Base-by-base conservation (phyloP, 2,797 vertebrate genomes). In the Lophotriccus pileatus region DNA sequence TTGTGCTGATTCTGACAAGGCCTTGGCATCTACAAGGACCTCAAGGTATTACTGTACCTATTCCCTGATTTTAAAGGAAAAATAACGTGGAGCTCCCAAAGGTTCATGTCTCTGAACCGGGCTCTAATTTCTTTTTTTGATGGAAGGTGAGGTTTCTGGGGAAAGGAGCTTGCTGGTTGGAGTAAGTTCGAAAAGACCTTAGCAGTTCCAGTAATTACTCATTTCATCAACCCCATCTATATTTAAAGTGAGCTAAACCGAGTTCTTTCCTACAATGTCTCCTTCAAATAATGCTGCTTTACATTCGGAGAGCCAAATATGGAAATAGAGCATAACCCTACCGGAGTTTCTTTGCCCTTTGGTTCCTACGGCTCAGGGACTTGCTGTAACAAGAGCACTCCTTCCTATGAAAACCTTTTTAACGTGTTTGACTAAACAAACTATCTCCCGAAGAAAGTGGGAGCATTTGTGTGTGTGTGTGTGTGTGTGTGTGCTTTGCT, bases 211-310 rank as follows among this genome's bases (percentile, higher is more conserved):
- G 74, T 89, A 94, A 94, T 94, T 91, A 87, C 83, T 93, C 80
- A 82, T 94, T 96, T 95, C 88, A 81, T 87, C 92, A 93, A 81
- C 79, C 76, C 76, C 70, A 28, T 90, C 90, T 81, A 66, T 87
- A 94, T 85, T 89, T 89, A 77, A 93, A 91, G 60, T 37, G 85
- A 93, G 58, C 56, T 87, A 89, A 87, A 79, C 68, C 0, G 3
- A 92, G 80, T 70, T 89, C 81, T 91, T 94, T 96, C 73, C 93
- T 88, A 86, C 69, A 89, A 36, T 74, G 80, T 73, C 93, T 93
- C 41, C 81, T 96, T 93, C 69, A 86, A 92, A 93, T 96, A 96
- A 91, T 84, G 92, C 90, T 87, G 77, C 86, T 95, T 93, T 92
- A 87, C 91, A 49, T 90, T 96, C 74, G 60, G 80, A 93, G 59